Percentiles rank a stretch among this genome's conserved stretches.
Conservation (phyloP, 2,888 invertebrate species). For the Latrodectus elegans region DNA sequence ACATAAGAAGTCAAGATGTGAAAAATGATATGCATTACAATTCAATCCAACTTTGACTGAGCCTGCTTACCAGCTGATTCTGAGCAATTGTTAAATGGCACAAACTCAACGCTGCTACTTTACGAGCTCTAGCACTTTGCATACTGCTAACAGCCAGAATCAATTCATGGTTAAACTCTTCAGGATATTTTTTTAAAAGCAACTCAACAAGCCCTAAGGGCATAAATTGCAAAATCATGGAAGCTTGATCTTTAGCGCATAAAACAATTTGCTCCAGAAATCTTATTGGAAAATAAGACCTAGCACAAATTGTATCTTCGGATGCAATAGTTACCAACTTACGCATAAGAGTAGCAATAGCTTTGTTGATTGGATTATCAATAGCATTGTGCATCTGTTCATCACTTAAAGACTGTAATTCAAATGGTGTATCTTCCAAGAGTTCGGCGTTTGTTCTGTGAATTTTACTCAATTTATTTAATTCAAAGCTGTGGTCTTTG, state of each 20-base stretch:
- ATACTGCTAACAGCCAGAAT: slow-evolving; percentile 87
- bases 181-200: slow-evolving; percentile 87
- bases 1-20: no score
- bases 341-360: slow-evolving; percentile 75
- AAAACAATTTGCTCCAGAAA: slow-evolving; percentile 75
- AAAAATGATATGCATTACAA: neutral
- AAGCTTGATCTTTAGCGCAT: slow-evolving; percentile 74
- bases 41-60: slow-evolving; percentile 26
- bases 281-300: slow-evolving; percentile 75
- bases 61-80: slow-evolving; percentile 31
- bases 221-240: slow-evolving; percentile 75
- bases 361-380: slow-evolving; percentile 75
- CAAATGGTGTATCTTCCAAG: slow-evolving; percentile 71
- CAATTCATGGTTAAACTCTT: slow-evolving; percentile 84
- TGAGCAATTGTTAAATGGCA: slow-evolving; percentile 84
- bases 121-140: slow-evolving; percentile 83
- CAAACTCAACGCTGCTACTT: slow-evolving; percentile 89
- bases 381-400: slow-evolving; percentile 72
- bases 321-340: slow-evolving; percentile 74
- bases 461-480: slow-evolving; percentile 72
- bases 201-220: slow-evolving; percentile 78
- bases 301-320: slow-evolving; percentile 74
- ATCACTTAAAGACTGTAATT: slow-evolving; percentile 71
- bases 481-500: slow-evolving; percentile 71
- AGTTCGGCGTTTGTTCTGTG: slow-evolving; percentile 74